Base-by-base conservation (phyloP, 1,140 invertebrate genomes). In the Anadara kagoshimensis region DNA sequence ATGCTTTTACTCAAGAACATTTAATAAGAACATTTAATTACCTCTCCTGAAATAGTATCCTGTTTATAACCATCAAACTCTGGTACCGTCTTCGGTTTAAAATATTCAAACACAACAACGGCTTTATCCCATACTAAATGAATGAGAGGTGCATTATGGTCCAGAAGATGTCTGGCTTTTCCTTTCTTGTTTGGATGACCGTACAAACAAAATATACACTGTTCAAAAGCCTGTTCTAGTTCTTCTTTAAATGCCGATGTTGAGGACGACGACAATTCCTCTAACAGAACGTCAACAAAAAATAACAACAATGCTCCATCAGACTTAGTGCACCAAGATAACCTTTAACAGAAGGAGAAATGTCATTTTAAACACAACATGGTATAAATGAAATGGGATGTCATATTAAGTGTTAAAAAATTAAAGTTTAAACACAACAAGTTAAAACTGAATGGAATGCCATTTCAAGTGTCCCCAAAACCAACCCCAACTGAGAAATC, bases 161-260 rank as follows among this genome's bases (percentile, higher is more conserved):
- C 95, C 59, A 93, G 91, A 5, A 97, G 89, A 88, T 95, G 92
- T 72, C 83, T 78, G 29, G 90, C 88, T 80, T 94, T 94, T 1
- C 90, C 93, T 83, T 93, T 94, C 86, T 94, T 96, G 73, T 92
- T 92, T 0, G 95, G 94, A 90, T 97, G 94, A 24, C 93, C 93
- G 87, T 95, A 98, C 2, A 98, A 89, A 87, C 96, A 98, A 86
- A 93, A 96, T 59, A 97, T 93, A 79, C 94, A 94, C 87, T 98
- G 96, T 81, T 97, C 96, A 69, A 97, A 89, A 66, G 94, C 92
- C 69, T 94, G 93, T 54, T 92, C 91, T 5, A 96, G 88, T 10
- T 91, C 79, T 90, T 89, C 78, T n/a, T 91, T 88, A 44, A 91
- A 93, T 10, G 80, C 75, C 26, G 76, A 73, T 18, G 79, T 53